Evolutionary conservation across 2,888 invertebrate genomes (phyloP).

Genomic region (Elegia similella): DNA sequence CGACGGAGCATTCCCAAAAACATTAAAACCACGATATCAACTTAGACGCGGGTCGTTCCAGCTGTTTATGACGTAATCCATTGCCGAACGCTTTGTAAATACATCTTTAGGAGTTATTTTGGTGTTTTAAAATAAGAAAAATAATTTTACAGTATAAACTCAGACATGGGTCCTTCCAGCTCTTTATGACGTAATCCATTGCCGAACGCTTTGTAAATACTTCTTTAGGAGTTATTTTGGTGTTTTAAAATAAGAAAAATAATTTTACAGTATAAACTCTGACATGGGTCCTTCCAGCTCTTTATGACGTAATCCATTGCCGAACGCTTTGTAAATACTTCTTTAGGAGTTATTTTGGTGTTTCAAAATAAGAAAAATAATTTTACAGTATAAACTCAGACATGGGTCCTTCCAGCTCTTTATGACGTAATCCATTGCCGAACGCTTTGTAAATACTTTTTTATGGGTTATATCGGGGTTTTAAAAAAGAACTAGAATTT

Average conservation of each 20-base stretch:
- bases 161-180: slow-evolving; percentile 43
- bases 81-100: slow-evolving; percentile 59
- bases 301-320: slow-evolving; percentile 69
- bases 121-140: too few relatives aligned
- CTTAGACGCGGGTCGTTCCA: slow-evolving; percentile 43
- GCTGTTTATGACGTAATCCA: slow-evolving; percentile 68
- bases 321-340: slow-evolving; percentile 58
- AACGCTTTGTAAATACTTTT: slow-evolving; percentile 55
- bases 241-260: too few relatives aligned
- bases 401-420: slow-evolving; percentile 50
- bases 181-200: slow-evolving; percentile 70
- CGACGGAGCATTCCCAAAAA: slow-evolving; percentile 32
- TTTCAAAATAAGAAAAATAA: too few relatives aligned
- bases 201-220: slow-evolving; percentile 58
- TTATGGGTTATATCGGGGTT: not conserved
- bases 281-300: slow-evolving; percentile 45
- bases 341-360: not conserved
- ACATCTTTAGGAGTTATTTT: slow-evolving; percentile 25
- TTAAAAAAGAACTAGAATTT: too few relatives aligned
- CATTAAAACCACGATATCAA: slow-evolving; percentile 58
- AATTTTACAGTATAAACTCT: slow-evolving; percentile 37
- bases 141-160: too few relatives aligned
- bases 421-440: slow-evolving; percentile 67
- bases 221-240: slow-evolving; percentile 15
- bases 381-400: slow-evolving; percentile 55